Evolutionary conservation across 2,888 invertebrate genomes (phyloP).

Genomic region (Lochmaea crataegi): DNA sequence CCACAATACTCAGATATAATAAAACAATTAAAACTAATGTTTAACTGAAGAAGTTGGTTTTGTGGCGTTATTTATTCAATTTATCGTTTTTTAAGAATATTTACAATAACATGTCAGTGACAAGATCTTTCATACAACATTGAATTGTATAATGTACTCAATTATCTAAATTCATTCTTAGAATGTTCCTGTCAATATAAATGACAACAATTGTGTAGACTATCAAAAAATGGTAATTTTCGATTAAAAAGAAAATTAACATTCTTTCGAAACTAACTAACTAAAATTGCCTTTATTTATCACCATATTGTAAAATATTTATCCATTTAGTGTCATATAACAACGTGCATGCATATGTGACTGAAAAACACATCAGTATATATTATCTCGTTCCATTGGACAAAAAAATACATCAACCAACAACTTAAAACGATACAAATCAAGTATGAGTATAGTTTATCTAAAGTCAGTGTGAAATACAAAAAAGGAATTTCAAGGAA

Average conservation of each 20-base stretch:
- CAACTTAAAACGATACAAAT: not conserved
- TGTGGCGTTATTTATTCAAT: too few relatives aligned
- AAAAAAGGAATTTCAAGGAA: too few relatives aligned
- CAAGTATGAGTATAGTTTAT: not conserved
- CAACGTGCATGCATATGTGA: constrained; percentile 43
- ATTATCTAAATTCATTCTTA: too few relatives aligned
- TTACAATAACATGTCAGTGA: too few relatives aligned
- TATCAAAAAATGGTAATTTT: constrained; percentile 1
- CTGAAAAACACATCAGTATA: constrained; percentile 25
- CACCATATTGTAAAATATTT: constrained; percentile 27
- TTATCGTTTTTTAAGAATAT: too few relatives aligned
- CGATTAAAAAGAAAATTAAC: constrained; percentile 8
- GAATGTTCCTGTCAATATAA: constrained; percentile 2
- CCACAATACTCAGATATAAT: too few relatives aligned
- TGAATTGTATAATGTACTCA: too few relatives aligned
- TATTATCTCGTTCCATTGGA: constrained; percentile 8
- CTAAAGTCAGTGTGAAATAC: too few relatives aligned
- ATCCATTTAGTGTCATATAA: constrained; percentile 40
- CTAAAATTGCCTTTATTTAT: constrained; percentile 9
- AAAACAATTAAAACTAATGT: too few relatives aligned
- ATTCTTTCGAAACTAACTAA: constrained; percentile 15
- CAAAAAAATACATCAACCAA: not conserved
- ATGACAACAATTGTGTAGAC: not conserved
- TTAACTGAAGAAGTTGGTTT: too few relatives aligned
- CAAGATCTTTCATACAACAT: too few relatives aligned